phyloP scores from a whole-genome alignment of 2,113 vertebrate genomes.

The Acrocephalus kingi region DNA sequence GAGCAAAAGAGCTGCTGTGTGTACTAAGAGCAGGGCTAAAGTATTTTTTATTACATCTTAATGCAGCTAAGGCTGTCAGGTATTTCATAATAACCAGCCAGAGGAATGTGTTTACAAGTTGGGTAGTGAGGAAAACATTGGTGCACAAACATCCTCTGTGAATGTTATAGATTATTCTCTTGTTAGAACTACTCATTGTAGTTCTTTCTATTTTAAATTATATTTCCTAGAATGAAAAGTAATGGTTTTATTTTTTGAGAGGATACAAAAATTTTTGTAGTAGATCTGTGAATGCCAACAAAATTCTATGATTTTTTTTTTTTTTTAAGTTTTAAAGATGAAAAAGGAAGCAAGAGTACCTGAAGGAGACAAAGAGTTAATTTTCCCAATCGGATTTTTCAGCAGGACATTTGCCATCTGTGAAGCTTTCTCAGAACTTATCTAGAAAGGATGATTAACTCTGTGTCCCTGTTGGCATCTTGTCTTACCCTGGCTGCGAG shows the following conservation, averaged over 20 bases:
- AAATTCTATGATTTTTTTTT: not conserved
- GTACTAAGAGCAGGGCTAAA: not conserved
- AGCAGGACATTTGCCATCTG: not conserved
- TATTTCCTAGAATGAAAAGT: not conserved
- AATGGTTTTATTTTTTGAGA: not conserved
- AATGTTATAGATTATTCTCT: not conserved
- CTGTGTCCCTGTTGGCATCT: not conserved
- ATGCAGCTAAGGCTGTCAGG: not conserved
- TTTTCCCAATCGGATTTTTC: not conserved
- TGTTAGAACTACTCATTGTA: not conserved
- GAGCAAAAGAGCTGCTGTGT: not conserved
- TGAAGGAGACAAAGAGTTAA: not conserved
- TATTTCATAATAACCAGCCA: slow-evolving; percentile 4
- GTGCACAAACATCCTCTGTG: not conserved
- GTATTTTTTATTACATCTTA: not conserved
- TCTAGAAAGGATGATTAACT: not conserved
- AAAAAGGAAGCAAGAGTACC: not conserved
- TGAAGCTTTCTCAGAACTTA: slow-evolving; percentile 15
- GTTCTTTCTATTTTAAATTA: not conserved
- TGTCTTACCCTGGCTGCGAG: not conserved
- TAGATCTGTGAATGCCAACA: not conserved
- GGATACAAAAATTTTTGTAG: not conserved
- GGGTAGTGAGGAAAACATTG: not conserved
- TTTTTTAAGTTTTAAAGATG: not conserved
- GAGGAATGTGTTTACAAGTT: slow-evolving; percentile 22